Evolutionary conservation across 1,140 invertebrate species (phyloP).

Genomic region (Bacillus rossius): DNA sequence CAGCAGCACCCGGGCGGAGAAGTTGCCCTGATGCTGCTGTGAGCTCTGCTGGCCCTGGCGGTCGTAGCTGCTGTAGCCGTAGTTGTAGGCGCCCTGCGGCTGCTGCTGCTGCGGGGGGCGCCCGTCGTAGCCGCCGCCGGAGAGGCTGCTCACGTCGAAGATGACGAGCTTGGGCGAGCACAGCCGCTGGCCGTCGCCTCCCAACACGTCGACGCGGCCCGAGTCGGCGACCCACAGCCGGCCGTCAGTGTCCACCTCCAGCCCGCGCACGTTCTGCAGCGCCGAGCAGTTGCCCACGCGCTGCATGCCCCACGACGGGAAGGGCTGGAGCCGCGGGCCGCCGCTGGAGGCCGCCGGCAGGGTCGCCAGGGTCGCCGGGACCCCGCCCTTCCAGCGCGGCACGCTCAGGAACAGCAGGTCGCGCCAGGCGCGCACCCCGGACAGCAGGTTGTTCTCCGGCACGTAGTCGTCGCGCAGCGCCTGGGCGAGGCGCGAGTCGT

Average conservation of each 20-base stretch:
- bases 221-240: slow-evolving; percentile 67
- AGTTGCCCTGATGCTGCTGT: slow-evolving; percentile 28
- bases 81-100: background rate
- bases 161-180: slow-evolving; percentile 61
- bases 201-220: slow-evolving; percentile 46
- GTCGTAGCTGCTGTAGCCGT: background rate
- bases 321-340: slow-evolving; percentile 54
- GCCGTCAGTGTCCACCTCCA: slow-evolving; percentile 61
- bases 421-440: slow-evolving; percentile 57
- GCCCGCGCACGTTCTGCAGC: slow-evolving; percentile 61
- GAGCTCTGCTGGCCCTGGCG: background rate
- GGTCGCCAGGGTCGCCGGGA: slow-evolving; percentile 57
- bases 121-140: background rate
- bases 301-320: slow-evolving; percentile 61
- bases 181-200: slow-evolving; percentile 39
- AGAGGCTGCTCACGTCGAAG: slow-evolving; percentile 50
- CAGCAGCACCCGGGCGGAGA: slow-evolving; percentile 42
- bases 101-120: background rate
- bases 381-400: slow-evolving; percentile 56
- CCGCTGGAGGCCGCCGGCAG: slow-evolving; percentile 47
- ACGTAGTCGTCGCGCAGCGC: slow-evolving; percentile 47
- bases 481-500: slow-evolving; percentile 41
- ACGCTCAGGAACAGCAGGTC: slow-evolving; percentile 55
- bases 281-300: slow-evolving; percentile 51
- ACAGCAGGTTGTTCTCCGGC: slow-evolving; percentile 53